Base-by-base conservation (phyloP, 2,797 vertebrate species). In the Lithobates pipiens region DNA sequence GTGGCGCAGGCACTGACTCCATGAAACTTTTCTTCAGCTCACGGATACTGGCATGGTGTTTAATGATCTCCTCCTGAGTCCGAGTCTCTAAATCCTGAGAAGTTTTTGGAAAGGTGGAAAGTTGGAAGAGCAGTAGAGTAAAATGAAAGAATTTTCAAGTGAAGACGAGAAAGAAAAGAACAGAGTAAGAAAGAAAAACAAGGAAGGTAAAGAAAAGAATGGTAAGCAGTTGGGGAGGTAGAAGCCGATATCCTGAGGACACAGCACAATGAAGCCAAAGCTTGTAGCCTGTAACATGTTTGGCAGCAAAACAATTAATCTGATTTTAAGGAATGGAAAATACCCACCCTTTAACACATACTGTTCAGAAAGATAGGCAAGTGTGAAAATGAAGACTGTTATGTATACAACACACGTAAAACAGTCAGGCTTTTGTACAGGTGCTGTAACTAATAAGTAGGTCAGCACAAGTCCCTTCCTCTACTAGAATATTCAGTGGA, bases 11-110 rank as follows among this genome's bases (percentile, higher is more conserved):
- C 34, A 97, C 95, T 0, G 97, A 97, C 90, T 99, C 98, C 98
- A 99, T 99, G 84, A 99, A 99, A 89, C 96, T 99, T 91, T 98
- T 97, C 93, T 99, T 99, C 77, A 99, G 88, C 91, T 99, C 98
- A 42, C 98, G 99, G 93, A 99, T 98, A 91, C 97, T 99, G 76
- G 96, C 97, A 75, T 99, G 98, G 90, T 99, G 98, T 76, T 97
- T 97, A 95, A 97, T 97, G 36, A 98, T 97, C 89, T 96, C 97
- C 13, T 98, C 96, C 89, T 99, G 97, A 82, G 97, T 96, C 92
- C 98, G 98, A 23, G 54, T n/a, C 88, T 99, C 98, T 92, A 98
- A 89, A 89, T 99, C 98, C 98, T 99, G 91, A 89, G 86, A 63
- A 90, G 83, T 25, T 89, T 83, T 87, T 3, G 50, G 39, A 84